phyloP scores from a whole-genome alignment of 2,888 invertebrate species.

The Cheilosia scutellata region DNA sequence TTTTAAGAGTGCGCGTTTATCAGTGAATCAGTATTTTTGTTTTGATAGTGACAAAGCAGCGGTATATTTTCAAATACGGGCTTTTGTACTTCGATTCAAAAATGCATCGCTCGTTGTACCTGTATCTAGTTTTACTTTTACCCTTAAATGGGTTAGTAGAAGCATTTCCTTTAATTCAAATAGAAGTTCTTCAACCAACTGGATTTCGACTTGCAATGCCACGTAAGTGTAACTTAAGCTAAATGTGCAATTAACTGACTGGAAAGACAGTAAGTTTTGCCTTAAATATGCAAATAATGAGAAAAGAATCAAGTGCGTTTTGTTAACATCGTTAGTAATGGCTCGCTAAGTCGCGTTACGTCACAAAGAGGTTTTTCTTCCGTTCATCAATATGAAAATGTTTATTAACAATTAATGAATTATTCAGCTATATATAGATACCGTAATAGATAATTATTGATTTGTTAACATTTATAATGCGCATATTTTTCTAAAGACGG shows the following conservation, averaged over 20 bases:
- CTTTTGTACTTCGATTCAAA: background rate
- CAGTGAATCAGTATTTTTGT: background rate
- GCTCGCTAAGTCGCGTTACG: background rate
- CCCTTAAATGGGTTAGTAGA: background rate
- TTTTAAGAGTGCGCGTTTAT: background rate
- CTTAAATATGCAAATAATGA: background rate
- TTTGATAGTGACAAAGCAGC: background rate
- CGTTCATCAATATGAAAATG: background rate
- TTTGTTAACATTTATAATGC: background rate
- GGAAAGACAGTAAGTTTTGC: background rate
- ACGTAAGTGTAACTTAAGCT: conserved; percentile 18
- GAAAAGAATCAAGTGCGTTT: background rate
- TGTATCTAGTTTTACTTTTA: background rate
- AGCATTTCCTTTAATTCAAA: conserved; percentile 21
- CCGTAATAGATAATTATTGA: background rate
- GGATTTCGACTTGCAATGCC: conserved; percentile 37
- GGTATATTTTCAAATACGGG: background rate
- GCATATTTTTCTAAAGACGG: background rate
- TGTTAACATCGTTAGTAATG: background rate
- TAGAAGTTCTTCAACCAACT: conserved; percentile 29
- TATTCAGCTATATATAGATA: background rate
- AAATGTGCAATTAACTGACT: too few species aligned
- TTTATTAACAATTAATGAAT: background rate
- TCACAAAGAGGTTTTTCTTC: background rate
- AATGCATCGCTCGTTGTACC: background rate